phyloP scores from a whole-genome alignment of 2,797 vertebrate genomes.

The Psittacula echo region DNA sequence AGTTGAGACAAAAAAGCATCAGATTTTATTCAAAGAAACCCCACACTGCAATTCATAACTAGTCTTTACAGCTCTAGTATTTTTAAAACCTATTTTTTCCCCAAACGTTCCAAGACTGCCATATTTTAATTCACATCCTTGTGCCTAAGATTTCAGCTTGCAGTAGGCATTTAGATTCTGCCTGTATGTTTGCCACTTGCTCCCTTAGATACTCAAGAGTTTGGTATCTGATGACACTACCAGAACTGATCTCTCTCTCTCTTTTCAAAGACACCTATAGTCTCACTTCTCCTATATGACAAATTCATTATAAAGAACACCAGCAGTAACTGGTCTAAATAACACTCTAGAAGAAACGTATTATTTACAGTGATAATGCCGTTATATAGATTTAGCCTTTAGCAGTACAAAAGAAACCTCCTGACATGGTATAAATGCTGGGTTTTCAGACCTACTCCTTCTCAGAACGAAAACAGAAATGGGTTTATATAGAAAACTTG shows the following conservation, averaged over 20 bases:
- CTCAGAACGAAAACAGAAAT: not conserved
- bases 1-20: not conserved
- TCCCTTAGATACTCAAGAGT: not conserved
- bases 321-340: not conserved
- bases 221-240: not conserved
- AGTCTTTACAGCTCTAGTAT: not conserved
- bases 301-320: not conserved
- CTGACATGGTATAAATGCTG: not conserved
- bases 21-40: not conserved
- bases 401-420: not conserved
- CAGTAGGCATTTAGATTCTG: not conserved
- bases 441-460: not conserved
- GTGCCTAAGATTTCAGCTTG: not conserved
- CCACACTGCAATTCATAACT: not conserved
- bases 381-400: not conserved
- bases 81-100: not conserved
- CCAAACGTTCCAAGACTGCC: not conserved
- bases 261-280: not conserved
- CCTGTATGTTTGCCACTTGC: not conserved
- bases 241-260: not conserved
- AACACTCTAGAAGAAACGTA: not conserved
- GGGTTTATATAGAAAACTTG: not conserved
- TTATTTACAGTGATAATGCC: not conserved
- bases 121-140: not conserved
- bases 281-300: not conserved